Evolutionary conservation across 53 echinoderm and acorn worm genomes (phyloP), one percentile per base, ranked within the genome.

Genomic region (Paracentrotus lividus): DNA sequence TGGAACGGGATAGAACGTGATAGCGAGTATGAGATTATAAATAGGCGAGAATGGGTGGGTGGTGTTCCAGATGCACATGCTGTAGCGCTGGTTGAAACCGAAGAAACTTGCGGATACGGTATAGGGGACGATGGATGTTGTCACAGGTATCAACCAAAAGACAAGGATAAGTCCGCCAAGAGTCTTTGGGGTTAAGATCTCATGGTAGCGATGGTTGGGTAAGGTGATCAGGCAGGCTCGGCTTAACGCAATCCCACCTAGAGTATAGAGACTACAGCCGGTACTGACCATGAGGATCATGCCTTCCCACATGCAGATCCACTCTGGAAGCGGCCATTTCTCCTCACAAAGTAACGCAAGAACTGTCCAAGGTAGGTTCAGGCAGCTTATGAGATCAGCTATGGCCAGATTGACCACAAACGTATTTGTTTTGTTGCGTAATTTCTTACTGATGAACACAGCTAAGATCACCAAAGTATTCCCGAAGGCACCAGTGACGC

Each of bases 61-160:
- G 0, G 96, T 98, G 85, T 96, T 90, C 98, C 98, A 98, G 43
- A 95, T 95, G 59, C 98, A 98, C 95, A 96, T 95, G 85, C 93
- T 93, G 88, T 98, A 98, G 21, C 88, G 86, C 44, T 85, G 67
- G 65, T 96, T 98, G 77, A 95, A 98, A 27, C 96, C 95, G 29
- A 96, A 90, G 84, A 98, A 98, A 23, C 90, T 85, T 7, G 61
- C 72, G 4, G 94, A 96, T 31, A 96, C 93, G 6, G 94, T 94
- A 36, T 96, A 64, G 23, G 96, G 95, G 40, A 96, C 84, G 44
- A 92, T 76, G 49, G 94, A 88, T 53, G 94, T 42, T 31, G 89
- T 66, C 27, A 98, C 78, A 2, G 98, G 98, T 23, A 98, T 92
- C 87, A 94, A 29, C 98, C 98, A 98, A 54, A 95, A 95, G 23